phyloP scores from a whole-genome alignment of 2,797 vertebrate species.

The Nyctalus aviator region DNA sequence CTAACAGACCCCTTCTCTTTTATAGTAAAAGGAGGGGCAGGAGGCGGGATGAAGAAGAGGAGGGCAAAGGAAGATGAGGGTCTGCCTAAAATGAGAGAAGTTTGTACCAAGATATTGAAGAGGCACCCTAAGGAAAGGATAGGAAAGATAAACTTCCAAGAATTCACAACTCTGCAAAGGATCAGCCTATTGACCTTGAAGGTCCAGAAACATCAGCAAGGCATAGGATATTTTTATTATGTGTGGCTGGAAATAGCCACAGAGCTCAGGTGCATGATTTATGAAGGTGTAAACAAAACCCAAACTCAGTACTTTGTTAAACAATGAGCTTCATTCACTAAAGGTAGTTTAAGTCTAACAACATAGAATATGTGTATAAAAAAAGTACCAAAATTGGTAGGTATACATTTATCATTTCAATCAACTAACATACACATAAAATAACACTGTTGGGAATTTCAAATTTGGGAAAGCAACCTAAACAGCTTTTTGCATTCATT shows the following conservation, averaged over 20 bases:
- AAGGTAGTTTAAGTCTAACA: not conserved
- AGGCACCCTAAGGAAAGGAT: not conserved
- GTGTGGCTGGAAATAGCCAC: conserved; percentile 32
- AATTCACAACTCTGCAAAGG: conserved; percentile 30
- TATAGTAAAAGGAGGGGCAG: not conserved
- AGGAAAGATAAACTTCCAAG: conserved; percentile 28
- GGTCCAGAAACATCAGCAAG: conserved; percentile 24
- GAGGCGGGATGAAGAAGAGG: not conserved
- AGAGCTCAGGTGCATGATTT: conserved; percentile 51
- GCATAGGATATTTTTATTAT: conserved; percentile 40
- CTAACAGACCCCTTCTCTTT: not conserved
- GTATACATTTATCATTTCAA: conserved; percentile 21
- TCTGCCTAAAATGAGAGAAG: not conserved
- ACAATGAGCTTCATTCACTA: not conserved
- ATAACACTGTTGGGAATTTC: not conserved
- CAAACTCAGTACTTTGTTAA: conserved; percentile 15
- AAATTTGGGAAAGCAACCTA: conserved; percentile 44
- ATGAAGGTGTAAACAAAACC: conserved; percentile 30
- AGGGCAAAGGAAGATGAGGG: not conserved
- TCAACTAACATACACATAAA: conserved; percentile 3
- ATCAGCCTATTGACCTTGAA: conserved; percentile 22
- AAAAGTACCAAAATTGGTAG: not conserved
- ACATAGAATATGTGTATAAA: not conserved
- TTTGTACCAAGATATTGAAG: not conserved
- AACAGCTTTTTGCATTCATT: not conserved